Evolutionary conservation across 1,140 invertebrate species (phyloP), one percentile per base, ranked within the genome.

Genomic region (Leguminivora glycinivorella): DNA sequence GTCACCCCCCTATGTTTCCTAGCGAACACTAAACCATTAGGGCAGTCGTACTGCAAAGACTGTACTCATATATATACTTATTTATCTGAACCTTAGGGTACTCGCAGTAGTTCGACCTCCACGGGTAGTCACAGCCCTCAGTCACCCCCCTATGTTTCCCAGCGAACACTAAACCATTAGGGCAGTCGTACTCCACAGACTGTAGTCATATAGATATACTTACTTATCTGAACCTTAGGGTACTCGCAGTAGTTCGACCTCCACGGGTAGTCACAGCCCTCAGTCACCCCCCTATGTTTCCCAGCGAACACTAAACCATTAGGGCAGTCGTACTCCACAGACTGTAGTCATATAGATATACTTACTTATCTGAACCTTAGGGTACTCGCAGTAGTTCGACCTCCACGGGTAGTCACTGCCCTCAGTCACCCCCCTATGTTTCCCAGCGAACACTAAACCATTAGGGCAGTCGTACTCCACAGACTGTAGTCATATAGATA

Each of bases 371-470:
- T 91, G 89, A 5, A 85, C 84, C 75, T 92, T 92, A 31, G 91
- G 91, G 68, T 92, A 92, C 74, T 93, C 96, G n/a, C 96, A 97
- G 85, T 97, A 97, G 83, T 96, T 96, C 2, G 96, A 95, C 75
- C 96, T 93, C 96, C 96, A 97, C 0, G 97, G 96, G 83, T 97
- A 97, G 90, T 97, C 96, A 79, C 97, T 97, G 4, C 96, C 96
- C 83, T 97, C 96, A 1, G 96, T 96, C 0, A 97, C 96, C 96
- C n/a, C 96, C 96, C 26, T 92, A 81, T 97, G 95, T 83, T 97
- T 97, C 0, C 97, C 97, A 31, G 97, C 96, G 90, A 96, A 98
- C 2, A 97, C 97, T 31, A 98, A 88, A 9, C 97, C 97, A 80
- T 98, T 98, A 34, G 97, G 97, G n/a, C n/a, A n/a, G n/a, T n/a